Evolutionary conservation across 2,888 invertebrate genomes (phyloP).

Genomic region (Agrilus biguttatus): DNA sequence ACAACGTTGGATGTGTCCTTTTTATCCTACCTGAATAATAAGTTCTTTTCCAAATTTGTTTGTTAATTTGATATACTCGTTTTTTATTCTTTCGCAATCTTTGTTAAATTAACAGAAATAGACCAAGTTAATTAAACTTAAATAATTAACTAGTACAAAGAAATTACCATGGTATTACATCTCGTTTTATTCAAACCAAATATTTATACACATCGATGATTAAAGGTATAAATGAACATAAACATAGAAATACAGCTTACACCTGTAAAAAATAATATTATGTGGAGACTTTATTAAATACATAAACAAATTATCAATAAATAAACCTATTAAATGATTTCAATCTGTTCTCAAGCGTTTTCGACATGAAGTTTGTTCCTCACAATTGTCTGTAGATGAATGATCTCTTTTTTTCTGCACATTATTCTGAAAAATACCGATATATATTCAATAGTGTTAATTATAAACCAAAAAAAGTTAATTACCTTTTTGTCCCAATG

Average conservation of each 20-base stretch:
- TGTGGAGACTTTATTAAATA: too few species aligned
- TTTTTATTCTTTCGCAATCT: too few species aligned
- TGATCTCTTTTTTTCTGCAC: conserved; percentile 26
- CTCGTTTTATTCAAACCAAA: not conserved
- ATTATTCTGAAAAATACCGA: conserved; percentile 1
- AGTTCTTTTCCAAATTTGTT: too few species aligned
- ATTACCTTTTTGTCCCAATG: conserved; percentile 87
- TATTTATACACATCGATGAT: not conserved
- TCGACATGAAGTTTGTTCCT: conserved; percentile 21
- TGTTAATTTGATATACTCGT: too few species aligned
- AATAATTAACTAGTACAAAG: too few species aligned
- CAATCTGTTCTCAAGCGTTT: conserved; percentile 25
- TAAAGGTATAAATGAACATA: conserved; percentile 1
- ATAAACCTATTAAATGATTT: conserved; percentile 9
- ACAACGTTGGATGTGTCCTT: too few species aligned
- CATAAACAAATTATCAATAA: too few species aligned
- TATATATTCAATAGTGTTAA: not conserved
- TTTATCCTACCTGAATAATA: too few species aligned
- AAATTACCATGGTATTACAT: too few species aligned
- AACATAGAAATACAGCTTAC: not conserved
- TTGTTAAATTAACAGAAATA: too few species aligned
- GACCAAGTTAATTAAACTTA: too few species aligned
- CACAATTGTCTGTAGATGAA: conserved; percentile 17
- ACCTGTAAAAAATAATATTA: too few species aligned
- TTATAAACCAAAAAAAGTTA: conserved; percentile 1